Evolutionary conservation across 2,888 invertebrate genomes (phyloP), one percentile per base, ranked within the genome.

Genomic region (Hydroisotoma schaefferi): DNA sequence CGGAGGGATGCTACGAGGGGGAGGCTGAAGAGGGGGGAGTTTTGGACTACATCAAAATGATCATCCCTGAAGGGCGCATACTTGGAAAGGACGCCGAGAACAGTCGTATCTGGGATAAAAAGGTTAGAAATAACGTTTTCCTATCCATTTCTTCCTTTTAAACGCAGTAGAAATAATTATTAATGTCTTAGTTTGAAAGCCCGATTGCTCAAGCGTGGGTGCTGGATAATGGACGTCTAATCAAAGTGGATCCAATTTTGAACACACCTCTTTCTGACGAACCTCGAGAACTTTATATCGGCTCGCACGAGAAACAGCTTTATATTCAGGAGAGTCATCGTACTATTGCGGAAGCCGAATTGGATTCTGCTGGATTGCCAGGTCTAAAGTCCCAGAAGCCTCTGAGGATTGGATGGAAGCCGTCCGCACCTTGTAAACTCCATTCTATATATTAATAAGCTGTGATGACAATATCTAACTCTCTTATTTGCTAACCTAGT

Each of bases 191-290:
- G 87, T 85, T 94, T 72, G 83, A 85, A 52, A 84, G 87, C 38
- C 93, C 94, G 0, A 87, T 94, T 66, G 92, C 92, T 0, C 85
- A 86, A 73, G 87, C 90, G 67, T 95, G 94, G 94, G 82, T 85
- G n/a, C 81, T 89, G 62, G 81, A 83, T 53, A 82, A 83, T 22
- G 85, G 85, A 2, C 78, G 82, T 46, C 75, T 95, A 44, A 80
- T 84, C 70, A 78, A 81, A 64, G 80, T 93, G 26, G 87, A 92
- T 79, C 81, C 91, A 60, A 85, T 93, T 69, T 83, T 84, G 75
- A 82, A 61, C 33, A 68, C 67, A 3, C 66, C 72, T 1, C 29
- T 62, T 12, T 48, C 63, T 1, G 58, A 65, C 0, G 73, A 78
- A 25, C 76, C 78, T 56, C 89, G 90, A 0, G 82, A 87, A 0